Percentiles rank a stretch among this genome's conserved stretches.
Evolutionary conservation across 2,888 invertebrate genomes (phyloP).

Genomic region (Enoplolaimus lenunculus): DNA sequence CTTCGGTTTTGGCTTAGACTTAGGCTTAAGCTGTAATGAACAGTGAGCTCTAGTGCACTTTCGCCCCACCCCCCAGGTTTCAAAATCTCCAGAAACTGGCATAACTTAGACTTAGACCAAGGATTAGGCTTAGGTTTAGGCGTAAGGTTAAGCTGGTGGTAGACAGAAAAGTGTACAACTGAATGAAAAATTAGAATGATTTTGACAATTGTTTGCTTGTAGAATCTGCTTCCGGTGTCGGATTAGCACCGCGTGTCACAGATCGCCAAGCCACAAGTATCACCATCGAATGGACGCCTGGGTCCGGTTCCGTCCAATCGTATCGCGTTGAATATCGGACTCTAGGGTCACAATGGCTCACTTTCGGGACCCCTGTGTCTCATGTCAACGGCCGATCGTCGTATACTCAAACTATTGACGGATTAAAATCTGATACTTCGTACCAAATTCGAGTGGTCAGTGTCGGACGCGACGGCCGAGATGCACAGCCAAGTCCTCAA

Average conservation of each 20-base stretch:
- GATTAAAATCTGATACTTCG: constrained; percentile 36
- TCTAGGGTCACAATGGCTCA: constrained; percentile 34
- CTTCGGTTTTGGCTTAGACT: too few relatives aligned
- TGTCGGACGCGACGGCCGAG: constrained; percentile 32
- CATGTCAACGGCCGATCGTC: constrained; percentile 30
- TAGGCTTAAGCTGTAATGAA: too few relatives aligned
- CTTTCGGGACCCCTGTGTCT: constrained; percentile 31
- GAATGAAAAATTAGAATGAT: too few relatives aligned
- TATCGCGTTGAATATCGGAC: constrained; percentile 36
- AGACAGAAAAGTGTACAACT: too few relatives aligned
- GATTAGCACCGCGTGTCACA: background rate
- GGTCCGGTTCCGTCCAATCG: constrained; percentile 28
- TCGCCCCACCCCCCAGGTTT: too few relatives aligned
- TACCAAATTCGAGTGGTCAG: constrained; percentile 35
- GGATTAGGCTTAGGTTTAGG: too few relatives aligned
- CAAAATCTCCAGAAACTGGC: too few relatives aligned
- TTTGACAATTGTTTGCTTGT: too few relatives aligned
- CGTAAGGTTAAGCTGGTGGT: too few relatives aligned
- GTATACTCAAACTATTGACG: constrained; percentile 25
- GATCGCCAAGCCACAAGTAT: constrained; percentile 22
- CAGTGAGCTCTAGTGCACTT: too few relatives aligned
- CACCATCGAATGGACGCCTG: constrained; percentile 36
- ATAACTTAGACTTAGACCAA: too few relatives aligned
- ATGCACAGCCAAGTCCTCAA: constrained; percentile 36
- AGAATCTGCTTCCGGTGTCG: too few relatives aligned